phyloP scores from a whole-genome alignment of 2,888 invertebrate species.

The Penaeus monodon region DNA sequence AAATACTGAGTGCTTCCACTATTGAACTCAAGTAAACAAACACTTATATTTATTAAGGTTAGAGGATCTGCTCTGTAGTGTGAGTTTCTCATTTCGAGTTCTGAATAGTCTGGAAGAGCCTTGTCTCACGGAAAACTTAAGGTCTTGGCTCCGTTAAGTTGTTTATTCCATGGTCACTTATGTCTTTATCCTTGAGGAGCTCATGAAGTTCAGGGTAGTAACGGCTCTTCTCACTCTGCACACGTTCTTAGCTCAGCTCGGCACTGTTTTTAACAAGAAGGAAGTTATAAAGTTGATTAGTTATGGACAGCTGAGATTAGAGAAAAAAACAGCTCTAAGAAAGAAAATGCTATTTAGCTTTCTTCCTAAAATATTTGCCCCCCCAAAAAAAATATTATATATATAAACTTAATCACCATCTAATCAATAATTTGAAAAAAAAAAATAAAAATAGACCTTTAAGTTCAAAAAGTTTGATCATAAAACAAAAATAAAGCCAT shows the following conservation, averaged over 20 bases:
- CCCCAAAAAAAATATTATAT: no score
- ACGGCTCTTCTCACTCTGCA: conserved; percentile 89
- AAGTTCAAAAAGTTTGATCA: no score
- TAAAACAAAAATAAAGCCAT: no score
- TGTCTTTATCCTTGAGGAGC: conserved; percentile 84
- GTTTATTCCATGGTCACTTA: conserved; percentile 83
- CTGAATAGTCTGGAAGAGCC: conserved; percentile 93
- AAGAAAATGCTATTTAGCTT: not conserved
- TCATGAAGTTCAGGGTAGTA: conserved; percentile 87
- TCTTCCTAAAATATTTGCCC: not conserved
- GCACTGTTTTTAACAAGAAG: conserved; percentile 23
- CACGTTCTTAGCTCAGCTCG: conserved; percentile 88
- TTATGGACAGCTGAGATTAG: no score
- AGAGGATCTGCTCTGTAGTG: conserved; percentile 97
- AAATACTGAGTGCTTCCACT: no score
- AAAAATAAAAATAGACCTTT: no score
- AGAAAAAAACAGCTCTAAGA: no score
- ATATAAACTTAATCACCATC: no score
- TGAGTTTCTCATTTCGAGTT: conserved; percentile 97
- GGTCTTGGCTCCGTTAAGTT: conserved; percentile 90
- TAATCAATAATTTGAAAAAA: no score
- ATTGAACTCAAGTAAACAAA: not conserved
- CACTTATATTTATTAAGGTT: conserved; percentile 73
- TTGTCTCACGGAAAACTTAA: conserved; percentile 91
- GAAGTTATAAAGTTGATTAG: no score